These are phyloP conservation scores for Cotesia chilonis DNA, from an alignment of 1,140 invertebrate species.

Conservation along the genomic window DNA sequence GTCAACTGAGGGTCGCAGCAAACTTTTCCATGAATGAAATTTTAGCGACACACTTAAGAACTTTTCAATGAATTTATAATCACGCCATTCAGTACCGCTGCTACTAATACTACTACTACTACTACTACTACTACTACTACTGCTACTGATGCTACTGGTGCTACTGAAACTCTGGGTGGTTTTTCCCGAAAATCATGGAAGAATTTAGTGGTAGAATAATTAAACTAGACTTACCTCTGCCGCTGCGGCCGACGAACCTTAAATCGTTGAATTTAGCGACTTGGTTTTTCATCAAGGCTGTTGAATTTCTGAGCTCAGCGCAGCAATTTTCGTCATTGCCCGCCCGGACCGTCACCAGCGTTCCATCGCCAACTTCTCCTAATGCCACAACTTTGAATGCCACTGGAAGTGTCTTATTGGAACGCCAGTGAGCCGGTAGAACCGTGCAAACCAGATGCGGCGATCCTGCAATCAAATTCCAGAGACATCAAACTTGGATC, in stretches of 20 bases:
- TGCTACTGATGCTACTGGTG: too few relatives aligned
- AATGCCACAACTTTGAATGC: conserved; percentile 93
- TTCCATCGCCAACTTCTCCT: conserved; percentile 93
- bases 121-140: not conserved
- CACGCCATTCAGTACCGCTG: not conserved
- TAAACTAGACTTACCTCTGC: conserved; percentile 84
- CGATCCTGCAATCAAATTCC: conserved; percentile 65
- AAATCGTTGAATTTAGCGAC: conserved; percentile 98
- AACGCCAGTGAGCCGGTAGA: conserved; percentile 92
- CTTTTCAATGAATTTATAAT: conserved; percentile 18
- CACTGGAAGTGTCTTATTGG: conserved; percentile 96
- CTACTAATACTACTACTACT: not conserved
- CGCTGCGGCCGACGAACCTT: conserved; percentile 95
- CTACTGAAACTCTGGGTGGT: too few relatives aligned
- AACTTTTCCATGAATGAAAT: conserved; percentile 54
- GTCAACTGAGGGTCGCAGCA: conserved; percentile 39
- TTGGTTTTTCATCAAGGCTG: conserved; percentile 96
- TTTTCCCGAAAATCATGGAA: not conserved
- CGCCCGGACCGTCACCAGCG: conserved; percentile 92
- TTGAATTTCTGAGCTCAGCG: conserved; percentile 91
- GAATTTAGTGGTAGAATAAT: conserved; percentile 14
- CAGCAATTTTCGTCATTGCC: conserved; percentile 98
- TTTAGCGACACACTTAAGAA: not conserved
- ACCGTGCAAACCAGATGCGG: conserved; percentile 92
- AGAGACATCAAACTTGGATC: conserved; percentile 2